Evolutionary conservation across 2,888 invertebrate genomes (phyloP).

Genomic region (Orthosia gracilis): DNA sequence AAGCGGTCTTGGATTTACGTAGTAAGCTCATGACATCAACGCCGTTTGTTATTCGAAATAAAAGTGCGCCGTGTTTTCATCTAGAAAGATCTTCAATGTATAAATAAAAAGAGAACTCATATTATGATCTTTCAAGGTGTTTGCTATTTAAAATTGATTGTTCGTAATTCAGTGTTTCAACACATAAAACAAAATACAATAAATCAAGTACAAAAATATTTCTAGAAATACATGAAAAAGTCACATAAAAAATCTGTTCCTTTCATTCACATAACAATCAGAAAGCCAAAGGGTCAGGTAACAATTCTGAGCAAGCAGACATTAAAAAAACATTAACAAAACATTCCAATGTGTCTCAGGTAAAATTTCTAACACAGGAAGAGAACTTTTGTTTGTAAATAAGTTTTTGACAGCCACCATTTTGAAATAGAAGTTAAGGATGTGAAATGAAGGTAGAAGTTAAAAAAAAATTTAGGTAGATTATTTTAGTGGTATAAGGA

Average conservation of each 20-base stretch:
- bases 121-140: constrained; percentile 1
- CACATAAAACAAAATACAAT: background rate
- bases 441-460: background rate
- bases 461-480: background rate
- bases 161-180: background rate
- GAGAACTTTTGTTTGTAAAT: constrained; percentile 49
- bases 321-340: constrained; percentile 12
- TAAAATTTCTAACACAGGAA: constrained; percentile 40
- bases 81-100: constrained; percentile 39
- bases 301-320: constrained; percentile 13
- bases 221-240: constrained; percentile 12
- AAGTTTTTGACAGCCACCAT: constrained; percentile 34
- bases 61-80: constrained; percentile 33
- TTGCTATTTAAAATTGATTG: background rate
- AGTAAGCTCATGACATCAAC: constrained; percentile 58
- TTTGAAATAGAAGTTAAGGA: constrained; percentile 9
- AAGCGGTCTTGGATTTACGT: constrained; percentile 16
- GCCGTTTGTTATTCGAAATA: constrained; percentile 29
- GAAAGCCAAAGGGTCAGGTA: constrained; percentile 28
- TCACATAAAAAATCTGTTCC: constrained; percentile 1
- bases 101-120: constrained; percentile 1
- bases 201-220: constrained; percentile 5
- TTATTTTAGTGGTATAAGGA: no score
- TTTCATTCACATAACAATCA: constrained; percentile 1
- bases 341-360: constrained; percentile 40